Evolutionary conservation across 2,888 invertebrate genomes (phyloP).

Genomic region (Campoplex nolae): DNA sequence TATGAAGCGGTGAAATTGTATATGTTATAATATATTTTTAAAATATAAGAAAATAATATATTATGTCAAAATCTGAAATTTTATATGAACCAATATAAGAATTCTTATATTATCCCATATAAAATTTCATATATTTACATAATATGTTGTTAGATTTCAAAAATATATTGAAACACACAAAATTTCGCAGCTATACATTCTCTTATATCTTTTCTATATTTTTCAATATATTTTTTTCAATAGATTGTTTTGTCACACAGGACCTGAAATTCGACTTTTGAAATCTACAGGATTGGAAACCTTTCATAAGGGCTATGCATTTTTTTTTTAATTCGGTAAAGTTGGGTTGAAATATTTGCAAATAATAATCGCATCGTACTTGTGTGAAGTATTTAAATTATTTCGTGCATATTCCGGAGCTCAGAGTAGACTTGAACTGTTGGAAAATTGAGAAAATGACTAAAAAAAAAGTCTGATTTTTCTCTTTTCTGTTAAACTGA

Average conservation of each 20-base stretch:
- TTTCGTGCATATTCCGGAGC: not conserved
- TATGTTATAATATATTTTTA: no score
- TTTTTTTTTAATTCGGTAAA: not conserved
- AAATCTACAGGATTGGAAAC: not conserved
- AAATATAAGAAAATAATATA: no score
- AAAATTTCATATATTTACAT: no score
- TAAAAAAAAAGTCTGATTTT: not conserved
- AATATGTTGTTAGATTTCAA: no score
- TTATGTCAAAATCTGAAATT: no score
- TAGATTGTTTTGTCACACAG: not conserved
- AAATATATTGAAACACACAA: no score
- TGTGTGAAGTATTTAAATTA: not conserved
- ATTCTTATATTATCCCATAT: no score
- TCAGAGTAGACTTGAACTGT: not conserved
- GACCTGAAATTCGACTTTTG: conserved; percentile 11
- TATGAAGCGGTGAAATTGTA: no score
- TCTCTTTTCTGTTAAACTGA: not conserved
- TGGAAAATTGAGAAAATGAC: not conserved
- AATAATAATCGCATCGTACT: not conserved
- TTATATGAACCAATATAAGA: no score
- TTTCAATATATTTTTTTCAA: no score
- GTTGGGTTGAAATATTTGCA: not conserved
- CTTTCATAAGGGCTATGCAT: not conserved
- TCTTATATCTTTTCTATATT: no score
- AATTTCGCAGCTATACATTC: no score